Evolutionary conservation across 1,140 invertebrate genomes (phyloP).

Genomic region (Tenebrio molitor): DNA sequence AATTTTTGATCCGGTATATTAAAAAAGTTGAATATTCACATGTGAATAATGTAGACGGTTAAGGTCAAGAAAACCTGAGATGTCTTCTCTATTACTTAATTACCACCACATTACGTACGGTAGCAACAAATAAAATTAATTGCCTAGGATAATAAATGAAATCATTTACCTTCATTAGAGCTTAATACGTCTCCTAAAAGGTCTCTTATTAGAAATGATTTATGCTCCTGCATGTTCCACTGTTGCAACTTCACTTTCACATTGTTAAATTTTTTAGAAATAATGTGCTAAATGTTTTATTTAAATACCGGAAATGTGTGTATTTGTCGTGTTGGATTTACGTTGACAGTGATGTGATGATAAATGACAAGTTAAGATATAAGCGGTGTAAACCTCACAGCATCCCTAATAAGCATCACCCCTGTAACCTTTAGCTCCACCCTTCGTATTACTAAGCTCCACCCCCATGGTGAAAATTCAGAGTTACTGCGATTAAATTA

Average conservation of each 20-base stretch:
- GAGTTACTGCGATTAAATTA: conserved; percentile 2
- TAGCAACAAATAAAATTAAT: conserved; percentile 20
- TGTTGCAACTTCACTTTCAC: conserved; percentile 31
- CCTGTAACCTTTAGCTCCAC: conserved; percentile 41
- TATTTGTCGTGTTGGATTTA: background rate
- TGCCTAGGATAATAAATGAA: conserved; percentile 7
- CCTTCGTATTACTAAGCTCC: conserved; percentile 38
- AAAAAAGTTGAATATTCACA: conserved; percentile 7
- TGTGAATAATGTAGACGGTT: background rate
- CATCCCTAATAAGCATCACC: conserved; percentile 45
- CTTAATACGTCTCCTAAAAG: conserved; percentile 80
- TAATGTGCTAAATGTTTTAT: background rate
- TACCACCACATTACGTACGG: background rate
- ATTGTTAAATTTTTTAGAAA: conserved; percentile 26
- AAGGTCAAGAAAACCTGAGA: conserved; percentile 24
- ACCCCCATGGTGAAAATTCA: conserved; percentile 1
- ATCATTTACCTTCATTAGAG: conserved; percentile 55
- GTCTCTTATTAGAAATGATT: conserved; percentile 84
- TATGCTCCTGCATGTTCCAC: conserved; percentile 76
- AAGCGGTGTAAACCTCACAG: conserved; percentile 52
- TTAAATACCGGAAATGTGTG: background rate
- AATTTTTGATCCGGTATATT: conserved; percentile 22
- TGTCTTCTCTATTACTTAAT: conserved; percentile 3
- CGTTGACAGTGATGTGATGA: conserved; percentile 37
- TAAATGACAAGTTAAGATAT: conserved; percentile 51